These are phyloP conservation scores for Otocyon megalotis DNA, from an alignment of 2,113 vertebrate species.

Conservation along the genomic window DNA sequence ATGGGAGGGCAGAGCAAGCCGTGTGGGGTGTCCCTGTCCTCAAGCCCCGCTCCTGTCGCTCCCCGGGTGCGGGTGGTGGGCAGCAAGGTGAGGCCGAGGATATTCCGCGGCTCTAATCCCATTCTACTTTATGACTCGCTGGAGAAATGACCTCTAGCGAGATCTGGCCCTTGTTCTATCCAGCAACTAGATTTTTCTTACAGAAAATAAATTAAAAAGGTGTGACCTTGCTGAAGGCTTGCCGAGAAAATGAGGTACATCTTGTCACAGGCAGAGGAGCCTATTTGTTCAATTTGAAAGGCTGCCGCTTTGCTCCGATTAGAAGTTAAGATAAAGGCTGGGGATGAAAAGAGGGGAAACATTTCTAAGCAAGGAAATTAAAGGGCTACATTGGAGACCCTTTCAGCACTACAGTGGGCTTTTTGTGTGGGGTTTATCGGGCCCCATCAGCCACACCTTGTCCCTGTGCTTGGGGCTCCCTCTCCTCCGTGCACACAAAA, in stretches of 20 bases:
- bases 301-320: constrained; percentile 91
- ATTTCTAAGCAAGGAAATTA: constrained; percentile 93
- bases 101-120: constrained; percentile 88
- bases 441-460: constrained; percentile 89
- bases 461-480: constrained; percentile 83
- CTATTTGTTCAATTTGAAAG: constrained; percentile 97
- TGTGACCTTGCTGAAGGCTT: constrained; percentile 98
- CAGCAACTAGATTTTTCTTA: constrained; percentile 90
- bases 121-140: constrained; percentile 91
- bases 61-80: constrained; percentile 60
- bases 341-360: constrained; percentile 91
- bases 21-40: fast-evolving
- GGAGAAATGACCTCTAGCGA: constrained; percentile 95
- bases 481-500: constrained; percentile 87
- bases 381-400: constrained; percentile 93
- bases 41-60: fast-evolving
- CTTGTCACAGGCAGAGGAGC: constrained; percentile 94
- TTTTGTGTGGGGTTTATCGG: constrained; percentile 89
- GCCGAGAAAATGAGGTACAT: constrained; percentile 97
- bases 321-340: constrained; percentile 90
- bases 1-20: fast-evolving
- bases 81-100: constrained; percentile 84
- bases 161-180: constrained; percentile 93
- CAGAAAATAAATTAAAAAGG: constrained; percentile 97
- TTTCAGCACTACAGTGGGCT: constrained; percentile 88